Conservation (phyloP, 2,888 invertebrate genomes). For the Drosophila quinaria region DNA sequence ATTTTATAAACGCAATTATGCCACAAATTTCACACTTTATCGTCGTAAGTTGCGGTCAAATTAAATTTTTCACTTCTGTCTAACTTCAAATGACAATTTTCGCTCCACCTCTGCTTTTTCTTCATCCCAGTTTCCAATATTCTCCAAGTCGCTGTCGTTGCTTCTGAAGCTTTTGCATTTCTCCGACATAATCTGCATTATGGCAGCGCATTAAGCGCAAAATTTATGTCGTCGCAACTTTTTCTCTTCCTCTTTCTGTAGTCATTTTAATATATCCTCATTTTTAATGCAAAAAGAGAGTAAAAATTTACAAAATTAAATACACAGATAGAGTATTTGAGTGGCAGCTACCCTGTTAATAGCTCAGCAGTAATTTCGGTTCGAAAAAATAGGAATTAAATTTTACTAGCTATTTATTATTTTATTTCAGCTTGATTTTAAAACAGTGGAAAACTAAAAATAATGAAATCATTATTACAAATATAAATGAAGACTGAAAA, state of each 20-base stretch:
- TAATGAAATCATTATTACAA: no score
- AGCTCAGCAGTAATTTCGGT: not conserved
- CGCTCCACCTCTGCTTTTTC: not conserved
- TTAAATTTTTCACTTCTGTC: slow-evolving; percentile 51
- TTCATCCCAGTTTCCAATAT: not conserved
- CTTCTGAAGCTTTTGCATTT: slow-evolving; percentile 3
- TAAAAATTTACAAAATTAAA: slow-evolving; percentile 8
- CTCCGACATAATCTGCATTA: slow-evolving; percentile 71
- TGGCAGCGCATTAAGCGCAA: slow-evolving; percentile 65
- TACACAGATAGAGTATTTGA: not conserved
- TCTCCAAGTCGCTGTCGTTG: slow-evolving; percentile 4
- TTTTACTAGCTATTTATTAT: not conserved
- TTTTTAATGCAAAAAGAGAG: slow-evolving; percentile 47
- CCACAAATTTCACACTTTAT: slow-evolving; percentile 59
- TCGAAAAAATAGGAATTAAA: no score
- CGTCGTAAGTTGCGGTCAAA: slow-evolving; percentile 42
- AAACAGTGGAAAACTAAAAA: not conserved
- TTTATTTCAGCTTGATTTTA: not conserved
- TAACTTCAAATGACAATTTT: slow-evolving; percentile 30
- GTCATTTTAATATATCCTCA: slow-evolving; percentile 61
- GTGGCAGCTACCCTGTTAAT: not conserved
- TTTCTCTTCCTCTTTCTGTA: slow-evolving; percentile 10
- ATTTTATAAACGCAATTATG: slow-evolving; percentile 21
- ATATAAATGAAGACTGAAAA: no score
- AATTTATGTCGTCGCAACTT: slow-evolving; percentile 63